A percentile compares a stretch with the other conserved stretches of the same genome.
Evolutionary conservation across 1,140 invertebrate species (phyloP).

Genomic region (Aphelinus atriplicis): DNA sequence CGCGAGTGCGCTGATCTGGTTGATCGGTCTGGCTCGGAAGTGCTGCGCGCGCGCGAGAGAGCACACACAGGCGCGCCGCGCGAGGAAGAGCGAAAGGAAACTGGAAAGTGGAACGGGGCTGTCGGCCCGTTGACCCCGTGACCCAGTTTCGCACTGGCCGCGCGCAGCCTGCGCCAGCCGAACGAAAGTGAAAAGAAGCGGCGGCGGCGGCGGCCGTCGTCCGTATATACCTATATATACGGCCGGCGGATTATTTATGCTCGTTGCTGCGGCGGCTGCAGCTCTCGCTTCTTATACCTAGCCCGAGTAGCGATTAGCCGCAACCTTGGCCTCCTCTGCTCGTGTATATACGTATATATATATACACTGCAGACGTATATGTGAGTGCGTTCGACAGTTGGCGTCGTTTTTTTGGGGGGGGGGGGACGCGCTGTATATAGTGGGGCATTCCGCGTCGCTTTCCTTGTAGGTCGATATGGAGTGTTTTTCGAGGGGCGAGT

Average conservation of each 20-base stretch:
- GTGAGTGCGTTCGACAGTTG: too few relatives aligned
- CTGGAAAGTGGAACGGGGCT: constrained; percentile 64
- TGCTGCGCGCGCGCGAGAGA: background rate
- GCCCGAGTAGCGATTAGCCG: background rate
- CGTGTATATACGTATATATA: too few relatives aligned
- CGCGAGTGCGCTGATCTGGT: background rate
- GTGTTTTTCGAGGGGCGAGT: too few relatives aligned
- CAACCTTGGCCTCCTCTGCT: too few relatives aligned
- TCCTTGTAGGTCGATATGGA: too few relatives aligned
- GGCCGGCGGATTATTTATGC: constrained; percentile 45
- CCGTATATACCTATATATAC: constrained; percentile 43
- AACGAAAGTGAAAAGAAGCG: constrained; percentile 65
- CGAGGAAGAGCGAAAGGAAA: constrained; percentile 61
- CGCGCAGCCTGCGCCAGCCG: constrained; percentile 12
- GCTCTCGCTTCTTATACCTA: background rate
- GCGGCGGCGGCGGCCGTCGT: background rate
- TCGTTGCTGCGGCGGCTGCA: constrained; percentile 17
- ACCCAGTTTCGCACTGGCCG: constrained; percentile 55
- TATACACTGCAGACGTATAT: too few relatives aligned
- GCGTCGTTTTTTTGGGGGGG: too few relatives aligned
- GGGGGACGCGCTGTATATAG: too few relatives aligned
- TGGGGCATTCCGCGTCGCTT: too few relatives aligned
- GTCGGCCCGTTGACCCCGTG: constrained; percentile 62
- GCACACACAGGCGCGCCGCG: background rate
- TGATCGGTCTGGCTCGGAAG: background rate